Evolutionary conservation across 2,113 vertebrate species (phyloP).

Genomic region (Crocuta crocuta): DNA sequence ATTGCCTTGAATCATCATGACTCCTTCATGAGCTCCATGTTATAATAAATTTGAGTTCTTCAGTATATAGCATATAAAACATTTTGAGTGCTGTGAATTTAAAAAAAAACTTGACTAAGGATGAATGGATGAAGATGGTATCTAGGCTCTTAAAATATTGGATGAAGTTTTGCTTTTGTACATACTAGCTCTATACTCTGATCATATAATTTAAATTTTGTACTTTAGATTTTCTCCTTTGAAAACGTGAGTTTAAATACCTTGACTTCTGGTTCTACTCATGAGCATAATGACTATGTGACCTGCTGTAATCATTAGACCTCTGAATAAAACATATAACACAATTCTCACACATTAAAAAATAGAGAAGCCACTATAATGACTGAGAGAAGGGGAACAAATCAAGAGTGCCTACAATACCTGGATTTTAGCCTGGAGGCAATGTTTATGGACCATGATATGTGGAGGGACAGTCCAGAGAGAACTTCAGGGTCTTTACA

Average conservation of each 20-base stretch:
- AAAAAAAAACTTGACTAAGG: not conserved
- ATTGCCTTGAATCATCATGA: not conserved
- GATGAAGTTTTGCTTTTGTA: not conserved
- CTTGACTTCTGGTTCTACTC: not conserved
- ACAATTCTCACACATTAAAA: not conserved
- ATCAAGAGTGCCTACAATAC: not conserved
- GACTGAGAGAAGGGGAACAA: not conserved
- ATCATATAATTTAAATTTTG: not conserved
- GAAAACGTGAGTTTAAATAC: not conserved
- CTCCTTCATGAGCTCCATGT: not conserved
- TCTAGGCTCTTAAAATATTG: not conserved
- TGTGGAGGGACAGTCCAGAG: not conserved
- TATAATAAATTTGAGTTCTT: not conserved
- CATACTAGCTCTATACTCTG: not conserved
- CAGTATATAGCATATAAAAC: not conserved
- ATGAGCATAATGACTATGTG: not conserved
- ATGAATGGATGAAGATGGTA: not conserved
- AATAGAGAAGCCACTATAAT: not conserved
- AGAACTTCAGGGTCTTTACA: not conserved
- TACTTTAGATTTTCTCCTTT: not conserved
- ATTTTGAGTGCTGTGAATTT: not conserved
- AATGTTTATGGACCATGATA: not conserved
- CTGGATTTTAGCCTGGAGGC: not conserved
- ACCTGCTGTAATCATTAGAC: not conserved
- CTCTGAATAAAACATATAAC: not conserved